Percentiles rank a stretch among this genome's conserved stretches.
Conservation (phyloP, 2,888 invertebrate species). For the Coremacera marginata region DNA sequence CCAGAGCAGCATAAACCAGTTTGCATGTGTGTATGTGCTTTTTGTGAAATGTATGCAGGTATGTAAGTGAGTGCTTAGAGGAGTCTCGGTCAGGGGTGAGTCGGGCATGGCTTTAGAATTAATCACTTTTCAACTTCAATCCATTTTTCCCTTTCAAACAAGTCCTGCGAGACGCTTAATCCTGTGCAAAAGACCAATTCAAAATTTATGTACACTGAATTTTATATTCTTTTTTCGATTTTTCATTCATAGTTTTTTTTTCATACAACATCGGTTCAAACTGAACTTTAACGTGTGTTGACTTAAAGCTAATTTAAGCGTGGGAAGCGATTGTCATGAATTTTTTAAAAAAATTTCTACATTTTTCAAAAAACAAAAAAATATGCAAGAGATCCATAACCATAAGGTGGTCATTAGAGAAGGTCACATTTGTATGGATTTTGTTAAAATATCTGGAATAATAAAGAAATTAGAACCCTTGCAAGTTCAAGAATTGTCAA, state of each 20-base stretch:
- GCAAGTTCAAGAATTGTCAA: no score
- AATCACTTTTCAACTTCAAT: conserved; percentile 63
- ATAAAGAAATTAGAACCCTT: no score
- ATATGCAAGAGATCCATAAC: no score
- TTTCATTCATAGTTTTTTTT: neutral
- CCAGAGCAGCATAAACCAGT: neutral
- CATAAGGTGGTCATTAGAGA: no score
- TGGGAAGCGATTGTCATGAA: no score
- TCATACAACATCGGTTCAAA: neutral
- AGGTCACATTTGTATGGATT: no score
- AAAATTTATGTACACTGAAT: conserved; percentile 58
- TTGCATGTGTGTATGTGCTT: conserved; percentile 18
- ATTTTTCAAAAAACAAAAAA: no score
- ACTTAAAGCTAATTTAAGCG: no score
- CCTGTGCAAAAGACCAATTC: conserved; percentile 57
- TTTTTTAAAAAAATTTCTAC: no score
- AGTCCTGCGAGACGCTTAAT: conserved; percentile 55
- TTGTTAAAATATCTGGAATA: no score
- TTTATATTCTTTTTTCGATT: neutral
- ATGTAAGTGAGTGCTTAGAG: conserved; percentile 19
- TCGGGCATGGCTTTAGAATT: conserved; percentile 51
- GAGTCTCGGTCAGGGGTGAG: neutral
- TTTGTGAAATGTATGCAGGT: conserved; percentile 24
- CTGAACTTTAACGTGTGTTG: no score
- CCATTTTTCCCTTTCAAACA: conserved; percentile 42